phyloP scores from a whole-genome alignment of 2,113 vertebrate species.

The Dinomys branickii region DNA sequence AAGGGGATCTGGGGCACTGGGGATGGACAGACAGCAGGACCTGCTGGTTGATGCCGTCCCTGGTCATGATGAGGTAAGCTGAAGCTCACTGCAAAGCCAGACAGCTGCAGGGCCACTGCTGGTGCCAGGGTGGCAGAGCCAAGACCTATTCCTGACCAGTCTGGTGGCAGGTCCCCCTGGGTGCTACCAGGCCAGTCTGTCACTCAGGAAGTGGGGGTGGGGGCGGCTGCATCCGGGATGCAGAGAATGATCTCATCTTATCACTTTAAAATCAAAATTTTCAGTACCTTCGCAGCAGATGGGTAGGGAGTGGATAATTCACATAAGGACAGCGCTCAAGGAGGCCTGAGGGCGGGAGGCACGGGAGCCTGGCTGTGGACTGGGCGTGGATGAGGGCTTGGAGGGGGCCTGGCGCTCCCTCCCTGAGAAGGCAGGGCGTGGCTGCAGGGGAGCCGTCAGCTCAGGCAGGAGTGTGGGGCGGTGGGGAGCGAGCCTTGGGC shows the following conservation, averaged over 20 bases:
- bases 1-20: not conserved
- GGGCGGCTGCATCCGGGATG: not conserved
- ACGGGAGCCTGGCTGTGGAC: rapidly evolving
- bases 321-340: not conserved
- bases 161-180: not conserved
- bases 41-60: too few relatives aligned
- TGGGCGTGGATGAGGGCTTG: too few relatives aligned
- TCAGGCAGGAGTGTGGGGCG: not conserved
- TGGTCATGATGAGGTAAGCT: not conserved
- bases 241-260: constrained; percentile 62
- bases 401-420: not conserved
- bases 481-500: not conserved
- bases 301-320: not conserved
- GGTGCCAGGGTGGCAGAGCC: not conserved
- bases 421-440: not conserved
- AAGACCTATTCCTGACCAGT: not conserved
- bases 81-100: not conserved
- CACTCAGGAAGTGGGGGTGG: not conserved
- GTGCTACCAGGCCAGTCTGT: not conserved
- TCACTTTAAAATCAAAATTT: not conserved
- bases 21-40: not conserved
- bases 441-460: not conserved
- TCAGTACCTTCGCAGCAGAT: not conserved
- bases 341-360: not conserved
- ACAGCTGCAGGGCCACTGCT: not conserved